Percentiles rank a stretch among this genome's conserved stretches.
Evolutionary conservation across 30 jellyfish, hydroid and myxozoan genomes (phyloP).

Genomic region (Nemopilema nomurai): DNA sequence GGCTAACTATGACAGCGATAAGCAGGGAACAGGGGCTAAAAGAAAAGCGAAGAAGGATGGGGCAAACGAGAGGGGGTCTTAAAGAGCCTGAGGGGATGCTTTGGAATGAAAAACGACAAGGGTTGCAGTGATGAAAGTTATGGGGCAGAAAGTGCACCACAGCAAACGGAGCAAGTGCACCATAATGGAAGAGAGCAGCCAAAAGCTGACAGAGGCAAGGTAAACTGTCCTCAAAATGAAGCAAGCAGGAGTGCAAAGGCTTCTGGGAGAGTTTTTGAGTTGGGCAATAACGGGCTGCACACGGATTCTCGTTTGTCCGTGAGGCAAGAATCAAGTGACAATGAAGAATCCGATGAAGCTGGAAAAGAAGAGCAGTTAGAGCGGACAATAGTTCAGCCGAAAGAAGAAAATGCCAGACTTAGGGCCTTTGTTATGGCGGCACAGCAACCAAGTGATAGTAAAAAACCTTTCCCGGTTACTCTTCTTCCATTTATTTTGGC

Average conservation of each 20-base stretch:
- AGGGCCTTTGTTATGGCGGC: neutral
- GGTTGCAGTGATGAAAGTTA: neutral
- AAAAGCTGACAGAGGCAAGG: neutral
- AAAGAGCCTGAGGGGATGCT: neutral
- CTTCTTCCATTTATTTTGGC: neutral
- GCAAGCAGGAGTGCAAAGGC: neutral
- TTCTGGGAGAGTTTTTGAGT: too few relatives aligned
- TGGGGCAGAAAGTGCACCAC: neutral
- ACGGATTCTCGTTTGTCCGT: neutral
- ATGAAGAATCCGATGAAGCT: neutral
- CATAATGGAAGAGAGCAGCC: neutral
- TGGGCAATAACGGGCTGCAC: neutral
- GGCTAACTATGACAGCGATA: neutral
- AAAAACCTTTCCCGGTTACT: neutral
- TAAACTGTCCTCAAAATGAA: neutral
- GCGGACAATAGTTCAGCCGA: neutral
- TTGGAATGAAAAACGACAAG: neutral
- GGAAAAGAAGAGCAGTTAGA: neutral
- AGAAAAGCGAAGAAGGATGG: neutral
- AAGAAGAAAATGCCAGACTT: neutral
- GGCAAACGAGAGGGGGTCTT: neutral
- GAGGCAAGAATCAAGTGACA: neutral
- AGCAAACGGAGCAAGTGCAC: too few relatives aligned
- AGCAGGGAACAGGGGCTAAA: neutral
- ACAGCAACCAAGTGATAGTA: neutral